Percentiles rank a stretch among this genome's conserved stretches.
phyloP scores from a whole-genome alignment of 37 sponge, comb jelly and placozoan species.

The Ephydatia muelleri region DNA sequence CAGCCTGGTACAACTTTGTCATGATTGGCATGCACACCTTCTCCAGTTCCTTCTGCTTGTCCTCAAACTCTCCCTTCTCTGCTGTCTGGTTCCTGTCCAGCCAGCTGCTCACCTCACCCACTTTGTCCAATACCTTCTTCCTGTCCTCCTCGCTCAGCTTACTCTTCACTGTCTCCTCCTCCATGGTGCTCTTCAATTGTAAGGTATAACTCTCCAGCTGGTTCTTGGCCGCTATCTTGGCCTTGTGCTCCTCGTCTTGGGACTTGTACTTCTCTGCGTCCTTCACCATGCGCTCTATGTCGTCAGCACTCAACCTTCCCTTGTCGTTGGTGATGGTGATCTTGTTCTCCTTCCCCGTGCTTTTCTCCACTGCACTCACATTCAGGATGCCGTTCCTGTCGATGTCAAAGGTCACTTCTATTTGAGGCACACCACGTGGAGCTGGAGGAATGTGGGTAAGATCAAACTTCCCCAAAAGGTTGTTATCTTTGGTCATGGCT shows the following conservation, averaged over 20 bases:
- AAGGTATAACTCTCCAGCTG: conserved; percentile 78
- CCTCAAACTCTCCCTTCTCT: conserved; percentile 69
- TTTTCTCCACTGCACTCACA: conserved; percentile 81
- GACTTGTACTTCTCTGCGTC: conserved; percentile 82
- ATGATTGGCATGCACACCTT: conserved; percentile 79
- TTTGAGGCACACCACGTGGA: conserved; percentile 87
- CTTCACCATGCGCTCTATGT: conserved; percentile 78
- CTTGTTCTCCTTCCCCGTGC: conserved; percentile 79
- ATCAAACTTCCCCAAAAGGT: conserved; percentile 83
- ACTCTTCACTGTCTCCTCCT: conserved; percentile 29
- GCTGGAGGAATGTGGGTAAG: conserved; percentile 88
- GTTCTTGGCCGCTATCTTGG: conserved; percentile 64
- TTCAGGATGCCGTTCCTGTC: conserved; percentile 90
- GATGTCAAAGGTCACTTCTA: conserved; percentile 86
- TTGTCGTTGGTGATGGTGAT: conserved; percentile 88
- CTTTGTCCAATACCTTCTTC: conserved; percentile 46
- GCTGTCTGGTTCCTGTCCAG: conserved; percentile 76
- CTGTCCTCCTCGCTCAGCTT: conserved; percentile 68
- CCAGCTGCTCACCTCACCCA: conserved; percentile 62
- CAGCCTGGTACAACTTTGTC: conserved; percentile 68
- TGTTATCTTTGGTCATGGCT: conserved; percentile 86
- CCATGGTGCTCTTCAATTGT: conserved; percentile 45
- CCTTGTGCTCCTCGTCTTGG: conserved; percentile 76
- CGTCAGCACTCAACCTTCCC: conserved; percentile 59
- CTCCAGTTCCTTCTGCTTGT: conserved; percentile 74